A percentile compares a stretch with the other conserved stretches of the same genome.
Evolutionary conservation across 2,888 invertebrate genomes (phyloP).

Genomic region (Torymus tubicola): DNA sequence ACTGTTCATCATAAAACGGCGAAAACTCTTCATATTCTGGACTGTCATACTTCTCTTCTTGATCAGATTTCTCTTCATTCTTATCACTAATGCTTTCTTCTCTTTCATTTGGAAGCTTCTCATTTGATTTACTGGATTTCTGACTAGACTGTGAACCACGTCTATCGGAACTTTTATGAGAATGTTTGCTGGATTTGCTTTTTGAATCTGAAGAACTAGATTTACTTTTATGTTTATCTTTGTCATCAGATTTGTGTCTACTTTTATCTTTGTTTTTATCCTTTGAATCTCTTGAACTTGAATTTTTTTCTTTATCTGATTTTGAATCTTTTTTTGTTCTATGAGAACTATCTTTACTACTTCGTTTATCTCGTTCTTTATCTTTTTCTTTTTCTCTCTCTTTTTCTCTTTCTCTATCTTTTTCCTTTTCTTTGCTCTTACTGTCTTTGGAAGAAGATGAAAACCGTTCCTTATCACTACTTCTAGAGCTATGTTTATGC

Average conservation of each 20-base stretch:
- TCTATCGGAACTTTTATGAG: constrained; percentile 67
- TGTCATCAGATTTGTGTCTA: constrained; percentile 62
- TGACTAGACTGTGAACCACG: constrained; percentile 66
- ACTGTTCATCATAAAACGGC: constrained; percentile 67
- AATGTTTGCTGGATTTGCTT: constrained; percentile 64
- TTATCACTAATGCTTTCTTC: constrained; percentile 54
- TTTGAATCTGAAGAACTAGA: constrained; percentile 66
- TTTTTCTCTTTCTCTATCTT: constrained; percentile 63
- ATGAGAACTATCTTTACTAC: constrained; percentile 59
- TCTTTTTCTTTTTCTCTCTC: constrained; percentile 56
- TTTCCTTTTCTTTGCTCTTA: constrained; percentile 64
- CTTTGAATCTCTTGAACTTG: constrained; percentile 60
- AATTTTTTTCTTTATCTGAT: constrained; percentile 62
- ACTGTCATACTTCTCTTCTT: constrained; percentile 64
- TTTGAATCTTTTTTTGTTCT: constrained; percentile 56
- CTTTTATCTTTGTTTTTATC: constrained; percentile 62
- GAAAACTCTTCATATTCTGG: constrained; percentile 61
- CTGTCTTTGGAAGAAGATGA: constrained; percentile 61
- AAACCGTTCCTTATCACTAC: constrained; percentile 63
- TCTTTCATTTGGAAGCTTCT: constrained; percentile 38
- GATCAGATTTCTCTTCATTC: constrained; percentile 60
- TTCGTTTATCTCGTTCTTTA: constrained; percentile 56
- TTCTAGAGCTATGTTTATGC: constrained; percentile 62
- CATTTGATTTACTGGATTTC: constrained; percentile 64
- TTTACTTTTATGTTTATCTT: constrained; percentile 66